A percentile compares a stretch with the other conserved stretches of the same genome.
These are phyloP conservation scores for Lithophane semibrunnea DNA, from an alignment of 2,888 invertebrate genomes.

Conservation along the genomic window DNA sequence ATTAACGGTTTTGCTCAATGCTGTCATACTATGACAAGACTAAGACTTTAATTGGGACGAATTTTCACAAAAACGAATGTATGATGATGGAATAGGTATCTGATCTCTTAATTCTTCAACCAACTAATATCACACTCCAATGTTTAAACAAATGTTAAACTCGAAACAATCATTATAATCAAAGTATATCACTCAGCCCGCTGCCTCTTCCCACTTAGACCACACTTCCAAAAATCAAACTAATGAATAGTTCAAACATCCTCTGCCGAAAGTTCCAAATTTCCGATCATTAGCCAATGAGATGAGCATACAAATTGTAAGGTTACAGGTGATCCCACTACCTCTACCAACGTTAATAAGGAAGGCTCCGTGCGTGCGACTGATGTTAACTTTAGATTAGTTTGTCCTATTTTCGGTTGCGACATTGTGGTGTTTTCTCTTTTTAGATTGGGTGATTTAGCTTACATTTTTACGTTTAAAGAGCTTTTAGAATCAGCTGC, in stretches of 20 bases:
- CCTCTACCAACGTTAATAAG: conserved; percentile 62
- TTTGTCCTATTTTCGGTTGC: conserved; percentile 61
- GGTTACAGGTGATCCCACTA: conserved; percentile 65
- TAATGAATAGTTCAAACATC: conserved; percentile 65
- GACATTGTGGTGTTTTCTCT: conserved; percentile 51
- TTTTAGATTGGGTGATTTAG: conserved; percentile 19
- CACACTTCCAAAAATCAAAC: conserved; percentile 50
- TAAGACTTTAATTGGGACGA: background rate
- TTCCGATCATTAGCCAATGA: conserved; percentile 70
- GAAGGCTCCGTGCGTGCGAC: conserved; percentile 58
- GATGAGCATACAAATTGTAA: conserved; percentile 70
- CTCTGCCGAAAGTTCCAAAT: conserved; percentile 64
- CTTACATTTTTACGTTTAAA: conserved; percentile 24
- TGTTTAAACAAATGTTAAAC: background rate
- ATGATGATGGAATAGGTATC: too few relatives aligned
- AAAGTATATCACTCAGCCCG: background rate
- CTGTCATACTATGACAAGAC: background rate
- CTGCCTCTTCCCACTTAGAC: background rate
- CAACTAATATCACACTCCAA: background rate
- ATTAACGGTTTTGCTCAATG: background rate
- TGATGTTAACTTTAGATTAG: conserved; percentile 64
- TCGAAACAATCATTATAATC: background rate
- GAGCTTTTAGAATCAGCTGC: background rate
- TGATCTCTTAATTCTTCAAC: background rate
- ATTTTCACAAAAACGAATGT: background rate